Conservation (phyloP, 1,140 invertebrate genomes). For the Lepeophtheirus salmonis region DNA sequence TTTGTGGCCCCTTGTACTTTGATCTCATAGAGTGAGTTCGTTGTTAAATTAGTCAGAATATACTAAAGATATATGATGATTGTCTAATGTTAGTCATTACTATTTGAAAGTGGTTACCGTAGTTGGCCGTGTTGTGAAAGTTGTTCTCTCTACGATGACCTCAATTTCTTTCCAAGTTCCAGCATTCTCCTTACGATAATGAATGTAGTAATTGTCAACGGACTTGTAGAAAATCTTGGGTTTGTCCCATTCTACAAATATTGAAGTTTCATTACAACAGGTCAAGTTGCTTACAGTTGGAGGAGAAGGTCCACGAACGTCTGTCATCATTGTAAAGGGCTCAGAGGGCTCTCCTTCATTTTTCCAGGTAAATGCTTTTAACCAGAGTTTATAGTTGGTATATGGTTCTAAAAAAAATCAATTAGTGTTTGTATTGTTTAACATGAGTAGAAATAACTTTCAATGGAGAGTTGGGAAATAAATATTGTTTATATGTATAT, state of each 20-base stretch:
- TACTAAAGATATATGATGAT: not conserved
- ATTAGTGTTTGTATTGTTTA: not conserved
- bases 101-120: not conserved
- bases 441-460: too few relatives aligned
- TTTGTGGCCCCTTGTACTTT: slow-evolving; percentile 2
- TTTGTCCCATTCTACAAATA: slow-evolving; percentile 58
- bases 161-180: not conserved
- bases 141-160: too few relatives aligned
- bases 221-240: slow-evolving; percentile 48
- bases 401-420: slow-evolving; percentile 43
- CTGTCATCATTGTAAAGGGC: slow-evolving; percentile 47
- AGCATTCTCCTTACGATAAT: too few relatives aligned
- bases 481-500: too few relatives aligned
- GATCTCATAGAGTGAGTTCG: not conserved
- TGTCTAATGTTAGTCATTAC: too few relatives aligned
- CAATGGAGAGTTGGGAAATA: too few relatives aligned
- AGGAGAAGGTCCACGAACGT: slow-evolving; percentile 55
- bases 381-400: slow-evolving; percentile 63
- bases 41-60: not conserved
- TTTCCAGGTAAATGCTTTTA: slow-evolving; percentile 52
- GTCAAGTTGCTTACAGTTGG: slow-evolving; percentile 59
- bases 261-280: slow-evolving; percentile 50
- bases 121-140: not conserved
- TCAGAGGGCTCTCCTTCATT: slow-evolving; percentile 37
- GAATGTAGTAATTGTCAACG: slow-evolving; percentile 58